These are phyloP conservation scores for Acronicta aceris DNA, from an alignment of 2,888 invertebrate species.

Conservation along the genomic window DNA sequence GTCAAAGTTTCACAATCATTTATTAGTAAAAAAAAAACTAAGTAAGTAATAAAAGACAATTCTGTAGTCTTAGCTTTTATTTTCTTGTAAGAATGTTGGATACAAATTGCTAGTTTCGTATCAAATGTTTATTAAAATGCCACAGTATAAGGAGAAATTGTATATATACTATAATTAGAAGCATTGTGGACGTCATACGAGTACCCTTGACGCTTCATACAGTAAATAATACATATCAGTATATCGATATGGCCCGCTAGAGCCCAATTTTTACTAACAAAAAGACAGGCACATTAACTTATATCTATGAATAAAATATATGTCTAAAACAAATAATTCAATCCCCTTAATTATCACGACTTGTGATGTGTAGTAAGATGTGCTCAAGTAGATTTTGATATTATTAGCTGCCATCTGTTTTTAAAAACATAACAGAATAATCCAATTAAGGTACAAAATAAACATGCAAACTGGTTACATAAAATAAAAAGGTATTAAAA, in stretches of 20 bases:
- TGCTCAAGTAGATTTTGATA: constrained; percentile 51
- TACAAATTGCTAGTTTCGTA: constrained; percentile 85
- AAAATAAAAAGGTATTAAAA: constrained; percentile 58
- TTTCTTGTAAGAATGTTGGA: constrained; percentile 84
- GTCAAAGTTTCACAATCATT: no score
- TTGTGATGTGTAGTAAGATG: constrained; percentile 82
- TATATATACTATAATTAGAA: constrained; percentile 82
- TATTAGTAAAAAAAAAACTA: not conserved
- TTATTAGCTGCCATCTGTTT: constrained; percentile 72
- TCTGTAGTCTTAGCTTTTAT: constrained; percentile 78
- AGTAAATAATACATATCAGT: constrained; percentile 50
- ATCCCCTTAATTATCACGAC: constrained; percentile 76
- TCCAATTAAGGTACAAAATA: constrained; percentile 48
- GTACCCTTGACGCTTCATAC: constrained; percentile 58
- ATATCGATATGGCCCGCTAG: constrained; percentile 38
- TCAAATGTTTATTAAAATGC: constrained; percentile 85
- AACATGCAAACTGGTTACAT: constrained; percentile 48
- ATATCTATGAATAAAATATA: constrained; percentile 73
- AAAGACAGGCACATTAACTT: constrained; percentile 83
- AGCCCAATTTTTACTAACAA: constrained; percentile 49
- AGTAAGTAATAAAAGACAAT: constrained; percentile 64
- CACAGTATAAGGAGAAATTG: constrained; percentile 79
- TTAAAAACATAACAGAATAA: constrained; percentile 48
- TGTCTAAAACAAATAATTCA: constrained; percentile 75
- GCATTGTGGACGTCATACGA: constrained; percentile 67